Base-by-base conservation (phyloP, 1,140 invertebrate species). In the Anoplolepis gracilipes region DNA sequence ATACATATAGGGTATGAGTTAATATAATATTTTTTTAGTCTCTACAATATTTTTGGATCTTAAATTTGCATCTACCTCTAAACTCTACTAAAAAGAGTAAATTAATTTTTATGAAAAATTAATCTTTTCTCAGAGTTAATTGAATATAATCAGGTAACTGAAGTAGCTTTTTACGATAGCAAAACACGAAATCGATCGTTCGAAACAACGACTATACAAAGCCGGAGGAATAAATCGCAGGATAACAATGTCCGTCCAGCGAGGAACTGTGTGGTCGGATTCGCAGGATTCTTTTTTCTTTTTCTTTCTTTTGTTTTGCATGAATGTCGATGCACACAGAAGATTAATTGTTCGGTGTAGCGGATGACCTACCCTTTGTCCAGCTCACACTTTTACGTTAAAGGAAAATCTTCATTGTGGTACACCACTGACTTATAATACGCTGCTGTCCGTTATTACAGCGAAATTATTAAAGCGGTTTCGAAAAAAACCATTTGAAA, bases 281-380 rank as follows among this genome's bases (percentile, higher is more conserved):
- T 19, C 19, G 8, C 2, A 33, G 25, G 10, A n/a, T 67, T 55
- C 11, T 33, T 11, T n/a, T 42, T 33, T 19, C 39, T 33, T 22
- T 49, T 5, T 33, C 1, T 30, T 22, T 25, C 65, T 78, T 53
- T 62, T 22, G 13, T 65, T 64, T 33, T 67, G 2, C n/a, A n/a
- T 19, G 25, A 36, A 78, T n/a, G 16, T 78, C 61, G n/a, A 78
- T 67, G 42, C 7, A 77, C 39, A 42, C 28, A 30, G 57, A 78
- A 78, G 42, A 78, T 78, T 67, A 78, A 67, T 78, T 33, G 42
- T 65, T 65, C 61, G 19, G 25, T 64, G 36, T 49, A 65, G 39
- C 42, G 42, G 39, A 78, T 49, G 57, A 49, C n/a, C 61, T 62
- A 33, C 2, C 59, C 28, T 42, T 78, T 65, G 28, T 78, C n/a